Evolutionary conservation across 2,888 invertebrate species (phyloP).

Genomic region (Euplagia quadripunctaria): DNA sequence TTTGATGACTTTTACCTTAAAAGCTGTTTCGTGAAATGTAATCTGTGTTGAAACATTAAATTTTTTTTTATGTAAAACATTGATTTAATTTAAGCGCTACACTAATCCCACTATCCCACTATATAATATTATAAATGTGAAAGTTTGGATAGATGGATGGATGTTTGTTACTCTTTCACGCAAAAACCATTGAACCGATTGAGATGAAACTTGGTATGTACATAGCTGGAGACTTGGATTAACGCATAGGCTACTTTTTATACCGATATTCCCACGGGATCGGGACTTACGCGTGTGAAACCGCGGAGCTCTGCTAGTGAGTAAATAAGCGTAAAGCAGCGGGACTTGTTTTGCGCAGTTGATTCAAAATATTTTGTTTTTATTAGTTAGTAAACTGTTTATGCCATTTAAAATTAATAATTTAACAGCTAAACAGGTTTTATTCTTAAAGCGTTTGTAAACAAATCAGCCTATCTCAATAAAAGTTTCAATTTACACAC

Average conservation of each 20-base stretch:
- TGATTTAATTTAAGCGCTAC: background rate
- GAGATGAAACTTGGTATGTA: too few species aligned
- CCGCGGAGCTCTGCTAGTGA: too few species aligned
- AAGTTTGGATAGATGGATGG: too few species aligned
- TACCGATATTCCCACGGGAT: too few species aligned
- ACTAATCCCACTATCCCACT: too few species aligned
- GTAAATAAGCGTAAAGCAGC: background rate
- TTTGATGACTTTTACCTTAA: background rate
- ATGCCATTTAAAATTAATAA: background rate
- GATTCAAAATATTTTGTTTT: background rate
- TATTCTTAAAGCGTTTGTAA: background rate
- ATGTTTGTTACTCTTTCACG: too few species aligned
- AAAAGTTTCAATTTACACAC: background rate
- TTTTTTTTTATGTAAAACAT: too few species aligned
- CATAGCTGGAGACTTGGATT: too few species aligned
- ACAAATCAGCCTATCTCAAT: background rate
- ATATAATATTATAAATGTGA: too few species aligned
- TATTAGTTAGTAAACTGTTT: background rate
- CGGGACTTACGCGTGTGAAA: too few species aligned
- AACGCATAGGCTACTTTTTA: too few species aligned
- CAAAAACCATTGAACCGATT: too few species aligned
- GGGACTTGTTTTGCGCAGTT: background rate
- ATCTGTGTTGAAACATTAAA: background rate
- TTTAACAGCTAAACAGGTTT: slow-evolving; percentile 1
- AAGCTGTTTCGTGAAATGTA: background rate